Percentiles rank a stretch among this genome's conserved stretches.
phyloP scores from a whole-genome alignment of 2,113 vertebrate species.

The Diadophis punctatus region DNA sequence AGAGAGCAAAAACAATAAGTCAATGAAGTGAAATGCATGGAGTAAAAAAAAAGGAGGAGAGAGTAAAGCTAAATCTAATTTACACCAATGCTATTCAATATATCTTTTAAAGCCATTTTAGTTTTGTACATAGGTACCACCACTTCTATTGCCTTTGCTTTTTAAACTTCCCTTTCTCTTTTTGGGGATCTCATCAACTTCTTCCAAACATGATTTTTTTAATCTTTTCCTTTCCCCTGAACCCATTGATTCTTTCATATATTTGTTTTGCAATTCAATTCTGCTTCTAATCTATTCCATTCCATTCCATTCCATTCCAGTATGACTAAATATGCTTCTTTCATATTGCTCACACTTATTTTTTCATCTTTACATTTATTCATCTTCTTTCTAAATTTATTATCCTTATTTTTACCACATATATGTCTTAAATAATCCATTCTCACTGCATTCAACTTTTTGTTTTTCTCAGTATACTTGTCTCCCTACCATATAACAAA shows the following conservation, averaged over 20 bases:
- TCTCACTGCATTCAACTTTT: not conserved
- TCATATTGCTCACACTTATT: not conserved
- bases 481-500: not conserved
- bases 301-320: too few species aligned
- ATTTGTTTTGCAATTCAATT: not conserved
- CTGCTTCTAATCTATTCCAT: not conserved
- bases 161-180: not conserved
- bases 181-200: not conserved
- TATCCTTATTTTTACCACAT: not conserved
- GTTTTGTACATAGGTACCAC: not conserved
- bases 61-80: not conserved
- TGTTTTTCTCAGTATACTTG: not conserved
- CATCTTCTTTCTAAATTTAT: not conserved
- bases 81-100: not conserved
- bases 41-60: not conserved
- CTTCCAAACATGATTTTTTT: not conserved
- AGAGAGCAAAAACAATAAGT: not conserved
- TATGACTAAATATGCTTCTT: not conserved
- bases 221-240: not conserved
- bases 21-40: not conserved
- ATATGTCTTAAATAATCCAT: not conserved
- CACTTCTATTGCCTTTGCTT: not conserved
- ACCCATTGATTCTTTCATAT: not conserved
- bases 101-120: not conserved
- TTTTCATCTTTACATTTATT: not conserved